A percentile compares a stretch with the other conserved stretches of the same genome.
Conservation (phyloP, 2,888 invertebrate species). For the Galerucella nymphaeae region DNA sequence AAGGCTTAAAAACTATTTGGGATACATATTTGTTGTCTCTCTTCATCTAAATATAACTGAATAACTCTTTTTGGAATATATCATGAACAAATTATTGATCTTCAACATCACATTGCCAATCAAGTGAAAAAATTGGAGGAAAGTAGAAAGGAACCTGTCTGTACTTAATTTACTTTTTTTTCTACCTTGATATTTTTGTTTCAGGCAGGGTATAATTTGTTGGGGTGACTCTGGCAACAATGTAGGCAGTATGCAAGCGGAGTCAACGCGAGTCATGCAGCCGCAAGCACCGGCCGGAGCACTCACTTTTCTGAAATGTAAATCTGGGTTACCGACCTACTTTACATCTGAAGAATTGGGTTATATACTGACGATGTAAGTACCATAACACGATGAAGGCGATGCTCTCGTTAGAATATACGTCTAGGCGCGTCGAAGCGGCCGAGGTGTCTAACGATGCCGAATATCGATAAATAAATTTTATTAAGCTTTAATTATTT, state of each 20-base stretch:
- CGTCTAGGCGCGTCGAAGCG: neutral
- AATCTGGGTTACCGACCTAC: constrained; percentile 55
- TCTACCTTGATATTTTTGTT: too few relatives aligned
- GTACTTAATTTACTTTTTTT: too few relatives aligned
- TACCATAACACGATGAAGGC: constrained; percentile 14
- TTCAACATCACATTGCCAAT: too few relatives aligned
- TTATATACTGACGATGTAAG: constrained; percentile 41
- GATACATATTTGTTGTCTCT: too few relatives aligned
- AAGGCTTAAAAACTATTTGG: too few relatives aligned
- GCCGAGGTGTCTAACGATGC: neutral
- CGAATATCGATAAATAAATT: neutral
- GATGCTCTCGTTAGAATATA: neutral
- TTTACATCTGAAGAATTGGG: constrained; percentile 56
- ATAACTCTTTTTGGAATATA: too few relatives aligned
- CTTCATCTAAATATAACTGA: too few relatives aligned
- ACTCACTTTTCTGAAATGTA: constrained; percentile 53
- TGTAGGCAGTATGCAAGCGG: neutral
- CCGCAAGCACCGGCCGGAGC: constrained; percentile 27
- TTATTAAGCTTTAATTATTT: neutral
- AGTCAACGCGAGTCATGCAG: constrained; percentile 15
- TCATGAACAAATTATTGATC: too few relatives aligned
- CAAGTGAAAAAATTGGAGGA: too few relatives aligned
- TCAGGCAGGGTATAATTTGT: neutral
- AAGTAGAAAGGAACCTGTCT: too few relatives aligned
- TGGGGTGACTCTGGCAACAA: neutral